phyloP scores from a whole-genome alignment of 2,888 invertebrate species.

The Orthosia cruda region DNA sequence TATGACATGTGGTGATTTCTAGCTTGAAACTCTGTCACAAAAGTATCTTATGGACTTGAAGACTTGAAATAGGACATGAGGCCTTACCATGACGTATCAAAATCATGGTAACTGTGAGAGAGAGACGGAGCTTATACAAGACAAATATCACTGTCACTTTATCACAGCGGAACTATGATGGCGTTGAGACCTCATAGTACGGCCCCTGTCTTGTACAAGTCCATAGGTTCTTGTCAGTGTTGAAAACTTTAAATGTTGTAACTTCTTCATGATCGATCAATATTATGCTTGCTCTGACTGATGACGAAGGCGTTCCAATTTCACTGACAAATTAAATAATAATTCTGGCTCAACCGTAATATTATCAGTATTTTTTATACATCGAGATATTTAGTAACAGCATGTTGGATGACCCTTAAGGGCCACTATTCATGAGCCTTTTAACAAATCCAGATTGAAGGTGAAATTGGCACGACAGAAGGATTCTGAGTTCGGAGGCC shows the following conservation, averaged over 20 bases:
- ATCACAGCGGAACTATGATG: too few relatives aligned
- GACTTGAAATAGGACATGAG: background rate
- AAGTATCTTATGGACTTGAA: too few relatives aligned
- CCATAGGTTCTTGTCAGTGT: background rate
- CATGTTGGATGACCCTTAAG: background rate
- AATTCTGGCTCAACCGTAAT: background rate
- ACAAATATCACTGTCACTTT: too few relatives aligned
- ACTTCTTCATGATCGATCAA: too few relatives aligned
- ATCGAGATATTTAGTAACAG: background rate
- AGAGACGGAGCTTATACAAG: too few relatives aligned
- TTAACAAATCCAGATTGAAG: too few relatives aligned
- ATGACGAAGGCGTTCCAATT: slow-evolving; percentile 1
- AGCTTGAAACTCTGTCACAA: slow-evolving; percentile 12
- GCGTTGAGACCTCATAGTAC: too few relatives aligned
- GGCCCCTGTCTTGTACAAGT: background rate
- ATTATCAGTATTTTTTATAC: background rate
- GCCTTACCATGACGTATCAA: too few relatives aligned
- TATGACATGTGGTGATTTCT: slow-evolving; percentile 31
- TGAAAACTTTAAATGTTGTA: slow-evolving; percentile 10
- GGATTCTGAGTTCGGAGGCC: slow-evolving; percentile 5
- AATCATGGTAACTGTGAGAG: too few relatives aligned
- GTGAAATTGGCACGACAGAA: slow-evolving; percentile 12
- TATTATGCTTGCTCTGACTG: slow-evolving; percentile 14
- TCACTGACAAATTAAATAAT: background rate
- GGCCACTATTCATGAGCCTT: background rate